Percentiles rank a stretch among this genome's conserved stretches.
Conservation (phyloP, 2,797 vertebrate species). For the Danio kyathit region DNA sequence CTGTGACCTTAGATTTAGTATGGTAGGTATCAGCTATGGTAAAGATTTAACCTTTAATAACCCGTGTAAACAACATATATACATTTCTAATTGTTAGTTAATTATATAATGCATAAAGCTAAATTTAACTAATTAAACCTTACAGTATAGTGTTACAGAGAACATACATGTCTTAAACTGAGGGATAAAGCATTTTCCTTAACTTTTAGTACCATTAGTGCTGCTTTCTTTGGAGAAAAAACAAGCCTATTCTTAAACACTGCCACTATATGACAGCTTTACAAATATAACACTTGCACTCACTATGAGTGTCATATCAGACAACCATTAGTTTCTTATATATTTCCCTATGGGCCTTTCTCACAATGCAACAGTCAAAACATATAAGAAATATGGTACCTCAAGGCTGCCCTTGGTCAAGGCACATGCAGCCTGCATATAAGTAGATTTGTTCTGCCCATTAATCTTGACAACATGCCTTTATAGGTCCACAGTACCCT, state of each 20-base stretch:
- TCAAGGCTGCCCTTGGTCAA: slow-evolving; percentile 27
- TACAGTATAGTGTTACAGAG: background rate
- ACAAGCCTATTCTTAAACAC: slow-evolving; percentile 10
- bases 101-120: background rate
- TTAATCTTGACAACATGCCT: slow-evolving; percentile 51
- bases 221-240: background rate
- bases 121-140: background rate
- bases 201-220: background rate
- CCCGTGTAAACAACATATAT: too few relatives aligned
- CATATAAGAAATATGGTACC: slow-evolving; percentile 15
- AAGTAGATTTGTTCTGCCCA: slow-evolving; percentile 48
- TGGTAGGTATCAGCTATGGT: too few relatives aligned
- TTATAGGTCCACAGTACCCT: slow-evolving; percentile 27
- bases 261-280: slow-evolving; percentile 14
- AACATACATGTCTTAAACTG: background rate
- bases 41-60: too few relatives aligned
- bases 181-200: background rate
- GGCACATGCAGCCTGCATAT: slow-evolving; percentile 14
- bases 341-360: slow-evolving; percentile 39
- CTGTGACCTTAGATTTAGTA: too few relatives aligned
- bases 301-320: slow-evolving; percentile 28
- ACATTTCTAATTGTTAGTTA: background rate
- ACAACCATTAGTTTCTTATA: slow-evolving; percentile 18
- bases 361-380: slow-evolving; percentile 43
- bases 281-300: slow-evolving; percentile 18